A percentile compares a stretch with the other conserved stretches of the same genome.
These are phyloP conservation scores for Keiferia lycopersicella DNA, from an alignment of 2,888 invertebrate species.

Conservation along the genomic window DNA sequence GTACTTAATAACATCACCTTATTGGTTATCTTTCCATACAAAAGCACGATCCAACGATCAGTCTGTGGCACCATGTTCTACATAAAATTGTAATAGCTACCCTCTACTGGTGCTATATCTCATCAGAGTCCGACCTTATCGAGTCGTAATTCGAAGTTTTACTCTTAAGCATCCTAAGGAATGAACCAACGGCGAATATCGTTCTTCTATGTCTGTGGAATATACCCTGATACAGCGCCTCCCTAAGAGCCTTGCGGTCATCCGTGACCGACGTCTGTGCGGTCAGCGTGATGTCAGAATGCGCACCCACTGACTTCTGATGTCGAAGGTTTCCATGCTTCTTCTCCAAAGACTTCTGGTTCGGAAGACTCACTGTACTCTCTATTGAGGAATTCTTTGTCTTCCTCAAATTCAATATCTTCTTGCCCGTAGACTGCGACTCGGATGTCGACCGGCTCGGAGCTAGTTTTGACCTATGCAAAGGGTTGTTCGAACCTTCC, in stretches of 20 bases:
- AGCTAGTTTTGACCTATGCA: slow-evolving; percentile 73
- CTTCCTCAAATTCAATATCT: slow-evolving; percentile 69
- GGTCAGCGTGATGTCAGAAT: slow-evolving; percentile 80
- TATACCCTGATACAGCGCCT: slow-evolving; percentile 89
- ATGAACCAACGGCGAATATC: slow-evolving; percentile 88
- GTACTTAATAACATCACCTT: slow-evolving; percentile 55
- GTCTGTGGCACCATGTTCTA: slow-evolving; percentile 67
- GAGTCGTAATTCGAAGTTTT: slow-evolving; percentile 89
- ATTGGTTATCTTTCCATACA: slow-evolving; percentile 47
- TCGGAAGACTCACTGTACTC: slow-evolving; percentile 78
- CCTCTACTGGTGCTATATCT: slow-evolving; percentile 70
- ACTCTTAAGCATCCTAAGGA: slow-evolving; percentile 87
- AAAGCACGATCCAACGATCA: slow-evolving; percentile 74
- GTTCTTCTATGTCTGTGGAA: slow-evolving; percentile 88
- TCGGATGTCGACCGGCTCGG: slow-evolving; percentile 75
- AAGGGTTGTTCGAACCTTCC: slow-evolving; percentile 68
- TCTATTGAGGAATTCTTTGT: slow-evolving; percentile 78
- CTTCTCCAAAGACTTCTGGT: slow-evolving; percentile 77
- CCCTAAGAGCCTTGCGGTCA: slow-evolving; percentile 85
- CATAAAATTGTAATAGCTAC: slow-evolving; percentile 51
- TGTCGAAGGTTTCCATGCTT: slow-evolving; percentile 81
- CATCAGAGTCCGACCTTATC: slow-evolving; percentile 83
- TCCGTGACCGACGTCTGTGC: slow-evolving; percentile 76
- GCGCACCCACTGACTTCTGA: slow-evolving; percentile 82
- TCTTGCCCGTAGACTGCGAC: slow-evolving; percentile 70